Percentiles rank a stretch among this genome's conserved stretches.
Evolutionary conservation across 2,797 vertebrate genomes (phyloP).

Genomic region (Bryconaethiops microstoma): DNA sequence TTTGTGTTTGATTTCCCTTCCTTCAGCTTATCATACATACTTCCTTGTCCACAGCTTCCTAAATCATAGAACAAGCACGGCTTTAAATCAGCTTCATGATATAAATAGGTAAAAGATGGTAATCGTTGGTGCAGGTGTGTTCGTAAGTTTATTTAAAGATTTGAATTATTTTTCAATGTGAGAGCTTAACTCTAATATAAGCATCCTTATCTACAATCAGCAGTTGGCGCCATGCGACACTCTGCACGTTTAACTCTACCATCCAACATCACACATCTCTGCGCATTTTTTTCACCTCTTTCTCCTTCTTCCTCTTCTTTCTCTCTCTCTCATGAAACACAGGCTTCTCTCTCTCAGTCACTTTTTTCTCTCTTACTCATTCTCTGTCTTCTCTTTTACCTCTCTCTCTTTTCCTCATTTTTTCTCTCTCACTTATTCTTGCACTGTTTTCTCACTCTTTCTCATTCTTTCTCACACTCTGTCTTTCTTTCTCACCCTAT

Average conservation of each 20-base stretch:
- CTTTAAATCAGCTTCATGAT: conserved; percentile 13
- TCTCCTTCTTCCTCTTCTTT: conserved; percentile 38
- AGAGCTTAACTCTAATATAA: conserved; percentile 22
- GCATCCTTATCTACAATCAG: conserved; percentile 15
- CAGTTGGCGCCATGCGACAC: too few relatives aligned
- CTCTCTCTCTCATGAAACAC: conserved; percentile 52
- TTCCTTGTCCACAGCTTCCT: conserved; percentile 36
- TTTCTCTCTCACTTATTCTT: conserved; percentile 50
- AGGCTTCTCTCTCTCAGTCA: conserved; percentile 15
- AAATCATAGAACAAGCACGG: conserved; percentile 38
- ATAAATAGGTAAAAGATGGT: conserved; percentile 39
- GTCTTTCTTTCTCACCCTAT: conserved; percentile 19
- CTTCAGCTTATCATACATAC: conserved; percentile 19
- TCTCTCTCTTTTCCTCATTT: conserved; percentile 36
- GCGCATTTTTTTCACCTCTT: conserved; percentile 29
- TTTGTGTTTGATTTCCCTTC: conserved; percentile 33
- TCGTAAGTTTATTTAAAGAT: conserved; percentile 38
- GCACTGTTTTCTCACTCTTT: conserved; percentile 16
- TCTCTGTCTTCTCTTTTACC: conserved; percentile 10
- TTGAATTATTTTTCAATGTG: background rate
- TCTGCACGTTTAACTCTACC: background rate
- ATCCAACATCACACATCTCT: background rate
- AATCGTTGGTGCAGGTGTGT: conserved; percentile 27
- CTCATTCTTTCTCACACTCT: conserved; percentile 33
- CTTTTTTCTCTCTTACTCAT: conserved; percentile 49